Percentiles rank a stretch among this genome's conserved stretches.
These are phyloP conservation scores for Semotilus atromaculatus DNA, from an alignment of 2,797 vertebrate species.

Conservation along the genomic window DNA sequence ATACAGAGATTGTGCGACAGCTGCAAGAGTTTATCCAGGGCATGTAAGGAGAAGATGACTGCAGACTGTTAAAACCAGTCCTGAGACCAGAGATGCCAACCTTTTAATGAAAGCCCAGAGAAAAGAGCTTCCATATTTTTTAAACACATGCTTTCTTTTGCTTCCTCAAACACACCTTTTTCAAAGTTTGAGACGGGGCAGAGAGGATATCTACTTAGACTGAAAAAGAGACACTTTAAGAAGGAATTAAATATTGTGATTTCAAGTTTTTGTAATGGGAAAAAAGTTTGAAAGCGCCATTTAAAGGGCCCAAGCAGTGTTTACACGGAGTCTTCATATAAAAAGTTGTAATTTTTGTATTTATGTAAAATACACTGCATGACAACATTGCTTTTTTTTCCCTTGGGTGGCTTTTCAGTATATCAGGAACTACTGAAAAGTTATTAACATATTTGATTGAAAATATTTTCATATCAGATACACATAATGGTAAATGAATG, in stretches of 20 bases:
- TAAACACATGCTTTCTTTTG: constrained; percentile 9
- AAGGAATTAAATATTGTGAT: not conserved
- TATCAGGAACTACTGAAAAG: constrained; percentile 16
- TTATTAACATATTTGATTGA: constrained; percentile 12
- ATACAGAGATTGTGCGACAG: constrained; percentile 93
- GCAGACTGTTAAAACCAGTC: not conserved
- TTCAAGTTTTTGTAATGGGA: constrained; percentile 13
- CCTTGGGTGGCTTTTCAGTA: constrained; percentile 35
- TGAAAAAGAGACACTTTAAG: constrained; percentile 1
- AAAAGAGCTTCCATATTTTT: constrained; percentile 34
- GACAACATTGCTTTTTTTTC: constrained; percentile 22
- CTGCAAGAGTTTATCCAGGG: constrained; percentile 93
- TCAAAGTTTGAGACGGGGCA: constrained; percentile 7
- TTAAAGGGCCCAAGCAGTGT: constrained; percentile 75
- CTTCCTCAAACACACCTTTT: constrained; percentile 29
- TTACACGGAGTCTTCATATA: constrained; percentile 71
- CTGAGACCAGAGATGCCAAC: constrained; percentile 15
- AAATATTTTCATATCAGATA: constrained; percentile 55
- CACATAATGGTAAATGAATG: constrained; percentile 5
- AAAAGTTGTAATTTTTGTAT: constrained; percentile 78
- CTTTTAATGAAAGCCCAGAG: constrained; percentile 3
- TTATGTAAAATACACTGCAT: constrained; percentile 78
- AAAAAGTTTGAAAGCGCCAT: constrained; percentile 47
- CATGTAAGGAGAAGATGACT: constrained; percentile 74
- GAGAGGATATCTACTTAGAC: constrained; percentile 3